Evolutionary conservation across 2,888 invertebrate genomes (phyloP).

Genomic region (Ophion ventricosus): DNA sequence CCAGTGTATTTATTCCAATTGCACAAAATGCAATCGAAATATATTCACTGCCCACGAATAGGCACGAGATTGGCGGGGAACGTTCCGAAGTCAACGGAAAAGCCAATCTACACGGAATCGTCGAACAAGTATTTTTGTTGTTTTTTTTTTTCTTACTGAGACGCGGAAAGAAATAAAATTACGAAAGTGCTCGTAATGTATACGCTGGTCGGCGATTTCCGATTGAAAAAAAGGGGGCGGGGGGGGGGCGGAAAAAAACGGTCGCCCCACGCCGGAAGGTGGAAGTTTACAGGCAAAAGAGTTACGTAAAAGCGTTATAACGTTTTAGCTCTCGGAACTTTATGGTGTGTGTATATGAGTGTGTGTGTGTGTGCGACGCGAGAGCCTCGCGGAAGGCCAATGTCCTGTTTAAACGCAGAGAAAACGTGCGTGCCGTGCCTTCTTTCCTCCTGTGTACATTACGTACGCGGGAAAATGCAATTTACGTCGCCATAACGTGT

Average conservation of each 20-base stretch:
- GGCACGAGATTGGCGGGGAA: too few relatives aligned
- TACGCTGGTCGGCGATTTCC: conserved; percentile 24
- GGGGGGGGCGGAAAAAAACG: not conserved
- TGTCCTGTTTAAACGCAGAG: conserved; percentile 72
- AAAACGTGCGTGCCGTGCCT: conserved; percentile 48
- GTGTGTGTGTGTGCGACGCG: conserved; percentile 26
- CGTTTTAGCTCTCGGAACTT: conserved; percentile 66
- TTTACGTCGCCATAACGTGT: not conserved
- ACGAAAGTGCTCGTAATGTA: conserved; percentile 19
- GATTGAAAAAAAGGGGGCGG: conserved; percentile 6
- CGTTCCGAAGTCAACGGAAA: too few relatives aligned
- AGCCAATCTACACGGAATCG: not conserved
- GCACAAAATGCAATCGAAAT: too few relatives aligned
- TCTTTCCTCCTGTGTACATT: conserved; percentile 30
- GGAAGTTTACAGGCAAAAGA: conserved; percentile 63
- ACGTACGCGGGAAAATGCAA: conserved; percentile 28
- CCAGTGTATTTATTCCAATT: too few relatives aligned
- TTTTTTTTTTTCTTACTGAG: not conserved
- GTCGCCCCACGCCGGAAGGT: conserved; percentile 46
- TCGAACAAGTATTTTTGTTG: not conserved
- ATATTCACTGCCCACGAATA: too few relatives aligned
- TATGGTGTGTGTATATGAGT: not conserved
- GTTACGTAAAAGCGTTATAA: conserved; percentile 75
- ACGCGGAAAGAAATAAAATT: conserved; percentile 17
- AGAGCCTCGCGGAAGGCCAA: conserved; percentile 76